Evolutionary conservation across 2,113 vertebrate genomes (phyloP), one percentile per base, ranked within the genome.

Genomic region (Nymphicus hollandicus): DNA sequence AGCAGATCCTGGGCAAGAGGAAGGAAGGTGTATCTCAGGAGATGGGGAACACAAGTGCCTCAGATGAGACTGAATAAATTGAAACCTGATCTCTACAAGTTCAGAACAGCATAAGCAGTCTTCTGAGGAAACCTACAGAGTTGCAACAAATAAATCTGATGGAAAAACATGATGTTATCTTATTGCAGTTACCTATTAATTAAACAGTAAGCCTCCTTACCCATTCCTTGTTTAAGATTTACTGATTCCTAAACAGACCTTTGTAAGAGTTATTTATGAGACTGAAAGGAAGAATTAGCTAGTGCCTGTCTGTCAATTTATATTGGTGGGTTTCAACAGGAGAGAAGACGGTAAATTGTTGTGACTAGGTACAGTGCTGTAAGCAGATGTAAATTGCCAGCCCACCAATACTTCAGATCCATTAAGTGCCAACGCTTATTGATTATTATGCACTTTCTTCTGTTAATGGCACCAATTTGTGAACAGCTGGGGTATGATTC

Each of bases 401-500:
- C 43, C 50, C 53, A 81, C 82, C 58, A 65, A 37, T 80, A 66
- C 68, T 91, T 90, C 79, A 86, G 53, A 88, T 46, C 37, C 47
- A 70, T 77, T 83, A 94, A 81, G 25, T 86, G 53, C 24, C 74
- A 76, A 44, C 0, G 6, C 31, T 82, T 82, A 94, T 91, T 92
- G 95, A 93, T 95, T 70, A 83, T 28, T 22, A 33, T 66, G 76
- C 0, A 0, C 43, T 78, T 88, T 88, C 74, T 56, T 43, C 46
- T 94, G 60, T 79, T 96, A 92, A 95, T 88, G 60, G 76, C 76
- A 83, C 60, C 86, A 33, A 14, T 86, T 81, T 83, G 79, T 43
- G 53, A 88, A 19, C 46, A 49, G 55, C 25, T n/a, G 44, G n/a
- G 17, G 6, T 65, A 28, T 53, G 49, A 70, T 70, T 80, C 82